phyloP scores from a whole-genome alignment of 2,888 invertebrate genomes.

The Drosophila acutilabella region DNA sequence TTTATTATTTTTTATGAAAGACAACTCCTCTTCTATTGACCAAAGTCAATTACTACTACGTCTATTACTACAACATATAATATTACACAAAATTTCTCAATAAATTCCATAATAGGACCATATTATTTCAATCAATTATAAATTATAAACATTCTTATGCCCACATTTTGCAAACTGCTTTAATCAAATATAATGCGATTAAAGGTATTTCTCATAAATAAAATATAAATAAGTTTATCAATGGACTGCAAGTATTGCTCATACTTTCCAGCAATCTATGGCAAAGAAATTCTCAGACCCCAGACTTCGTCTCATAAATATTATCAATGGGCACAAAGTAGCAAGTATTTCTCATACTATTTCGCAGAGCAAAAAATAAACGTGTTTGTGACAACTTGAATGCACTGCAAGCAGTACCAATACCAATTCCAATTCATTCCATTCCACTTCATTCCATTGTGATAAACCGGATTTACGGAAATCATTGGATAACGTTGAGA shows the following conservation, averaged over 20 bases:
- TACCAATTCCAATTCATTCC: neutral
- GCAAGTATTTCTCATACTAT: constrained; percentile 15
- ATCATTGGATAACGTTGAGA: constrained; percentile 29
- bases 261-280: neutral
- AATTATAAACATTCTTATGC: no score
- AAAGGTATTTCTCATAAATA: neutral
- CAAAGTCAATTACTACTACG: no score
- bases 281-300: constrained; percentile 10
- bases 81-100: no score
- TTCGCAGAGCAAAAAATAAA: constrained; percentile 14
- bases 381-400: constrained; percentile 22
- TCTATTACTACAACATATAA: no score
- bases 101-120: no score
- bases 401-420: neutral
- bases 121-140: no score
- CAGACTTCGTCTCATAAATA: neutral
- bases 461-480: constrained; percentile 66
- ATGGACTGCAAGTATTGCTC: constrained; percentile 4
- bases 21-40: no score
- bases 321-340: constrained; percentile 15
- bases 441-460: constrained; percentile 5
- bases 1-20: no score
- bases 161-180: no score
- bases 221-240: neutral
- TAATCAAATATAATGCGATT: no score